A percentile compares a stretch with the other conserved stretches of the same genome.
Evolutionary conservation across 2,113 vertebrate genomes (phyloP).

Genomic region (Penelope pileata): DNA sequence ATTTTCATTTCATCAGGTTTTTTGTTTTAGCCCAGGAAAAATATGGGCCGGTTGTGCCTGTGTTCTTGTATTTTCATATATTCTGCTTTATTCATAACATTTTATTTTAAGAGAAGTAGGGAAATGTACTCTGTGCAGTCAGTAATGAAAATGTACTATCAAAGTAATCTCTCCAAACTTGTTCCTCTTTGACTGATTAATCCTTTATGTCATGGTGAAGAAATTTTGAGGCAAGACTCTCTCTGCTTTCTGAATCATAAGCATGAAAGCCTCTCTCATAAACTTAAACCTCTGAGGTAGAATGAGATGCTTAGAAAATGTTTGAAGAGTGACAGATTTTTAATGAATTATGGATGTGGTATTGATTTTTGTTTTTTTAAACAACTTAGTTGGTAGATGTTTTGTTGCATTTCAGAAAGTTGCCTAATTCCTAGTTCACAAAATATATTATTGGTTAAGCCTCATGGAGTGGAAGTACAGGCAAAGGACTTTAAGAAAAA

Average conservation of each 20-base stretch:
- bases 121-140: neutral
- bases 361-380: neutral
- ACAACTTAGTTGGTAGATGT: neutral
- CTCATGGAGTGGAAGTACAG: neutral
- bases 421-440: neutral
- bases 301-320: neutral
- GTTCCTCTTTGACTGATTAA: neutral
- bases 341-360: slow-evolving; percentile 43
- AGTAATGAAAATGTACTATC: neutral
- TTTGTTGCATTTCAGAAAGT: neutral
- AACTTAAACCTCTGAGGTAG: neutral
- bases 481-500: neutral
- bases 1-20: neutral
- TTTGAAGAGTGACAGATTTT: slow-evolving; percentile 12
- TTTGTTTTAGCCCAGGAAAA: neutral
- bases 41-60: neutral
- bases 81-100: neutral
- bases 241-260: neutral
- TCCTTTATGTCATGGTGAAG: neutral
- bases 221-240: neutral
- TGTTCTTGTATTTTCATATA: neutral
- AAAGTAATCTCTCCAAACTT: neutral
- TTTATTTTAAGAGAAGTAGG: neutral
- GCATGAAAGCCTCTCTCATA: neutral
- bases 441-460: neutral